Base-by-base conservation (phyloP, 1,140 invertebrate species). In the Holcopasites calliopsidis region DNA sequence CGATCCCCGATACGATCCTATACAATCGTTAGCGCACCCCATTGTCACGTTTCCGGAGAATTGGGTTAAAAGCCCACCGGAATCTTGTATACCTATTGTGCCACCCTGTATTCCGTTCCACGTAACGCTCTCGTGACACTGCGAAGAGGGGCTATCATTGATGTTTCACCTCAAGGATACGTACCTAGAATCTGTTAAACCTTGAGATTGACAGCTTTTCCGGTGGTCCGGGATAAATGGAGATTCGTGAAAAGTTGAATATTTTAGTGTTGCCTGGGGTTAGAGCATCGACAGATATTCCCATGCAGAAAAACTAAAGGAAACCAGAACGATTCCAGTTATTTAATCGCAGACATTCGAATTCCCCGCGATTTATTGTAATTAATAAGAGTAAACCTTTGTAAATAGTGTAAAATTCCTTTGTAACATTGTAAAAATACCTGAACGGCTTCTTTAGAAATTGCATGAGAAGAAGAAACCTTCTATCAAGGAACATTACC, bases 41-140 rank as follows among this genome's bases (percentile, higher is more conserved):
- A 66, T 75, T 75, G 72, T 68, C 21, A 21, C 5, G 0, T 31
- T 1, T 13, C 42, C 28, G 7, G 16, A 16, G 28, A 74, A 57
- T 74, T 52, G 52, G 62, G 72, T 68, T 74, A 57, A 31, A 68
- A 68, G 52, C 38, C 18, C n/a, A 23, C 21, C 16, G 16, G 35
- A 55, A 54, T 54, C 35, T 54, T 31, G 60, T 26, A 26, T 47
- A 18, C 38, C 60, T 6, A 66, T 66, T 73, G 71, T 71, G 21
- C 13, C 28, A 23, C 3, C 0, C 18, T 54, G 49, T 26, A 65
- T 65, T 38, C 49, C 18, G 5, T 11, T 31, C n/a, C 58, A n/a
- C n/a, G 35, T 18, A 5, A 8, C 54, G 1, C 13, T 26, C 28
- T 6, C 11, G 4, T 16, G 3, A 7, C 13, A 11, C 2, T 7